Evolutionary conservation across 2,113 vertebrate genomes (phyloP), one percentile per base, ranked within the genome.

Genomic region (Solea solea): DNA sequence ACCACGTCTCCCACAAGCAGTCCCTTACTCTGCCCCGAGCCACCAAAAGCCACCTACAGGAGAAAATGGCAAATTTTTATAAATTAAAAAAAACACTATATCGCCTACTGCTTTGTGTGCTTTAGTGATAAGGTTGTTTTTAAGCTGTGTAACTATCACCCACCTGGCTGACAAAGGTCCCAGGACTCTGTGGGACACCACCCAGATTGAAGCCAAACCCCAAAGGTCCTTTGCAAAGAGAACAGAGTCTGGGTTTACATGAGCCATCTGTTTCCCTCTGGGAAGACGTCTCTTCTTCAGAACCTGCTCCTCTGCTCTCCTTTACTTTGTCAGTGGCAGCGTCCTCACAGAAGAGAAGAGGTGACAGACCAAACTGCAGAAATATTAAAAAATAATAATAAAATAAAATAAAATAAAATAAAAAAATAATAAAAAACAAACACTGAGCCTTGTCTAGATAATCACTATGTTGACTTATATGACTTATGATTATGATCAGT

Each of bases 361-460:
- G 97, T 14, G 95, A 96, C 15, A 98, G 84, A 39, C 95, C 95
- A 0, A 98, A 82, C 97, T 99, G 87, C 25, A 83, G 68, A 52
- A 69, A 39, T 48, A 4, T 46, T 7, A 13, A 10, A 7, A 44
- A 44, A 44, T 45, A 3, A 10, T 45, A n/a, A n/a, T 45, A 4
- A 4, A 45, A 45, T 45, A 45, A 10, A 12, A 10, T 45, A 14
- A 62, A 54, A 67, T 41, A n/a, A 51, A 62, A 52, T 14, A 51
- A 53, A 42, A 1, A 49, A 8, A 62, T 53, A 67, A 41, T 14
- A 55, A 57, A 52, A 14, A 51, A 58, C 25, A 0, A 48, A 9
- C 12, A 55, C 2, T 51, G 16, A 55, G 7, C 13, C 34, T 13
- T 34, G 11, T 15, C 50, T 5, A 10, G 34, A 34, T 34, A 34